Evolutionary conservation across 2,888 invertebrate species (phyloP).

Genomic region (Drosophila longiperda): DNA sequence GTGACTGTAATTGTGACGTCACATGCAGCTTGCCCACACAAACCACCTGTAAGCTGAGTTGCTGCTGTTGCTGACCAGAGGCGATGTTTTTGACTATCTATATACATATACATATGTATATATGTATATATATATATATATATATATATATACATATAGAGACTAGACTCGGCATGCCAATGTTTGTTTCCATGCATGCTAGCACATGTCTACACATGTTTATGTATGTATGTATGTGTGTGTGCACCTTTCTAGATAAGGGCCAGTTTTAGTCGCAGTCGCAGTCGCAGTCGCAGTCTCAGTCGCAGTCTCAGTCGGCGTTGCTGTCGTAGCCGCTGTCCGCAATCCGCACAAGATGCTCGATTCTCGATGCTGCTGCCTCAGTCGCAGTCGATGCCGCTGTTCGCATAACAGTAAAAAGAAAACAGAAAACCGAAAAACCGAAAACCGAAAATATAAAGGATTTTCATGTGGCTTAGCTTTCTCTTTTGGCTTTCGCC

Average conservation of each 20-base stretch:
- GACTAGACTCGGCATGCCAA: slow-evolving; percentile 10
- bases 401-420: slow-evolving; percentile 15
- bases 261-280: slow-evolving; percentile 7
- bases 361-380: slow-evolving; percentile 10
- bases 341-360: slow-evolving; percentile 1
- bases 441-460: slow-evolving; percentile 27
- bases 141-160: background rate
- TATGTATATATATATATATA: background rate
- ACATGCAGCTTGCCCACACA: background rate
- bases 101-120: background rate
- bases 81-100: slow-evolving; percentile 20
- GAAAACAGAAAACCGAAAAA: slow-evolving; percentile 1
- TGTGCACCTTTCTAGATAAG: background rate
- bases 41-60: slow-evolving; percentile 53
- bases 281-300: slow-evolving; percentile 16
- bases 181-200: slow-evolving; percentile 18
- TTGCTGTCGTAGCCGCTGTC: slow-evolving; percentile 10
- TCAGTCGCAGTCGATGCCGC: slow-evolving; percentile 11
- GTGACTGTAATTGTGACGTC: background rate
- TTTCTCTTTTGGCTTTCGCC: slow-evolving; percentile 63
- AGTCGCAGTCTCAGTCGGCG: slow-evolving; percentile 3
- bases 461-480: slow-evolving; percentile 66
- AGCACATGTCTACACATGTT: slow-evolving; percentile 8
- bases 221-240: background rate
- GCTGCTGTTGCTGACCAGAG: slow-evolving; percentile 22